phyloP scores from a whole-genome alignment of 2,888 invertebrate species.

The Rapana venosa region DNA sequence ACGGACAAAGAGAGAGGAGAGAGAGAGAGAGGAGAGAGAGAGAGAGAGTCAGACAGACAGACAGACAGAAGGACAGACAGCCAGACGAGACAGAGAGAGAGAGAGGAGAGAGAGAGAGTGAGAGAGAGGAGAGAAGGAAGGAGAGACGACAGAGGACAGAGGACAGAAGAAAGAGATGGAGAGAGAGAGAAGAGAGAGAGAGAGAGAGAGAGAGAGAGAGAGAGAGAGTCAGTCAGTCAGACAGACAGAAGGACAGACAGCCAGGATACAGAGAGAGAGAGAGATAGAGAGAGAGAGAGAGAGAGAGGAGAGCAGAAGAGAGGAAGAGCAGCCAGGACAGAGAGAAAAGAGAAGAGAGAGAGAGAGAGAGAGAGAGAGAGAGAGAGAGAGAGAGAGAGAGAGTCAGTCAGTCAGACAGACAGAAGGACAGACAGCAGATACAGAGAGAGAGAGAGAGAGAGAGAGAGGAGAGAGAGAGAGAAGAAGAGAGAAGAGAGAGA shows the following conservation, averaged over 20 bases:
- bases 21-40: too few relatives aligned
- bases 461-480: too few relatives aligned
- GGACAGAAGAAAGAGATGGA: not conserved
- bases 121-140: not conserved
- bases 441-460: too few relatives aligned
- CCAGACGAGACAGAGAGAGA: too few relatives aligned
- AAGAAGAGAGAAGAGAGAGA: too few relatives aligned
- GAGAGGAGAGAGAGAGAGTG: not conserved
- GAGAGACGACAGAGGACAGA: constrained; percentile 9
- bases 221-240: not conserved
- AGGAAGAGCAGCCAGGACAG: not conserved
- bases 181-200: not conserved
- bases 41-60: too few relatives aligned
- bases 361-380: not conserved
- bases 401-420: too few relatives aligned
- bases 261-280: constrained; percentile 14
- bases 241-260: not conserved
- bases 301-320: not conserved
- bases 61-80: too few relatives aligned
- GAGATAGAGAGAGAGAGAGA: constrained; percentile 21
- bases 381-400: not conserved
- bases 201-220: not conserved
- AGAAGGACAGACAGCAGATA: too few relatives aligned
- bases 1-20: too few relatives aligned
- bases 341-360: not conserved